Base-by-base conservation (phyloP, 2,888 invertebrate species). In the Tuberolachnus salignus region DNA sequence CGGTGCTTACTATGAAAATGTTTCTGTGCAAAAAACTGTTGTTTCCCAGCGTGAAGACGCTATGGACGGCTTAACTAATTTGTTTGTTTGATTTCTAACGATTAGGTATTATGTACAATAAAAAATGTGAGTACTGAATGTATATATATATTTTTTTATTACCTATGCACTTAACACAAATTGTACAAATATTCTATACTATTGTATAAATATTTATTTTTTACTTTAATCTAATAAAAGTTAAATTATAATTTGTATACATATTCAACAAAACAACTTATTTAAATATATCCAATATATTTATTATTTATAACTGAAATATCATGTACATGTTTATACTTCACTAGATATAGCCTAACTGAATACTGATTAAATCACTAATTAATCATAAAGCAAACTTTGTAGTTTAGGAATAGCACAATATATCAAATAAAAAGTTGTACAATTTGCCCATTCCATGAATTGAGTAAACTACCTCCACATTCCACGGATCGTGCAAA, bases 221-320 rank as follows among this genome's bases (percentile, higher is more conserved):
- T 44, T 61, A n/a, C n/a, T n/a, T n/a, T n/a, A n/a, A 16, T 16
- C 94, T 85, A n/a, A 0, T 59, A 1, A 59, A 59, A 59, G n/a
- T 34, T 26, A 34, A 34, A 61, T 9, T 61, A 16, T 1, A 6
- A 9, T 53, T 53, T 53, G 16, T n/a, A n/a, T 8, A n/a, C n/a
- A n/a, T n/a, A n/a, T n/a, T n/a, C n/a, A n/a, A n/a, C n/a, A n/a
- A n/a, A n/a, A n/a, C n/a, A n/a, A n/a, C n/a, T n/a, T n/a, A n/a
- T n/a, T n/a, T n/a, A n/a, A n/a, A n/a, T n/a, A n/a, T n/a, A n/a
- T n/a, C n/a, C n/a, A n/a, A n/a, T n/a, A n/a, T n/a, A n/a, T n/a
- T n/a, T n/a, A n/a, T n/a, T n/a, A n/a, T n/a, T n/a, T n/a, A n/a
- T n/a, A n/a, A n/a, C n/a, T n/a, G n/a, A n/a, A n/a, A n/a, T n/a